Percentiles rank a stretch among this genome's conserved stretches.
These are phyloP conservation scores for Gymnothorax javanicus DNA, from an alignment of 2,797 vertebrate genomes.

Conservation along the genomic window DNA sequence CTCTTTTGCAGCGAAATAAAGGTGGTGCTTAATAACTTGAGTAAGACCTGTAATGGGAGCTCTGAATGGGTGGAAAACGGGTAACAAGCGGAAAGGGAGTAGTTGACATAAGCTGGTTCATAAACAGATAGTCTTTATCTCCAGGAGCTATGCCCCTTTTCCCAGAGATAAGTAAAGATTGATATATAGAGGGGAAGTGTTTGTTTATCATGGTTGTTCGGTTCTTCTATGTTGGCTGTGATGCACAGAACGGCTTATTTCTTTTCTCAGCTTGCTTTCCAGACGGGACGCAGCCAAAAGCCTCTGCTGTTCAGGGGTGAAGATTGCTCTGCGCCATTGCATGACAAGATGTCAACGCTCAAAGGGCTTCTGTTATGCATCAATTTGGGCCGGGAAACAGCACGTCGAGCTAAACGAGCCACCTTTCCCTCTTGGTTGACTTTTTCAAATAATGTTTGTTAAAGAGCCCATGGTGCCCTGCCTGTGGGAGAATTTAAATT, in stretches of 20 bases:
- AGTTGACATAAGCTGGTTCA: background rate
- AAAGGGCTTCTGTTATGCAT: background rate
- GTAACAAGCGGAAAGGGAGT: background rate
- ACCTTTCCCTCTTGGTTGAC: background rate
- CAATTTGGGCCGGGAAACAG: background rate
- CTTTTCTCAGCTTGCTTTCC: constrained; percentile 55
- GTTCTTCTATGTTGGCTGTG: constrained; percentile 41
- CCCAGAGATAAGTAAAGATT: background rate
- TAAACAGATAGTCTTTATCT: background rate
- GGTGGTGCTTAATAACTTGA: background rate
- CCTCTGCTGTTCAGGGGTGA: constrained; percentile 44
- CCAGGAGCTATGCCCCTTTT: background rate
- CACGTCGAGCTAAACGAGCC: background rate
- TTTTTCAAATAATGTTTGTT: background rate
- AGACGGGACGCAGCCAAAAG: constrained; percentile 50
- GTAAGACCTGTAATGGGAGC: constrained; percentile 12
- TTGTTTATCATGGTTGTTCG: background rate
- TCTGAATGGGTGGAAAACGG: background rate
- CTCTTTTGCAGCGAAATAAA: background rate
- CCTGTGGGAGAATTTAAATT: background rate
- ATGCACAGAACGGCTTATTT: constrained; percentile 56
- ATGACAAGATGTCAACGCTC: background rate
- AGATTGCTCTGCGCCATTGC: constrained; percentile 38
- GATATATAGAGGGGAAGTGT: background rate
- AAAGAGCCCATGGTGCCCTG: too few species aligned